Base-by-base conservation (phyloP, 2,888 invertebrate species). In the Artemia sinica region DNA sequence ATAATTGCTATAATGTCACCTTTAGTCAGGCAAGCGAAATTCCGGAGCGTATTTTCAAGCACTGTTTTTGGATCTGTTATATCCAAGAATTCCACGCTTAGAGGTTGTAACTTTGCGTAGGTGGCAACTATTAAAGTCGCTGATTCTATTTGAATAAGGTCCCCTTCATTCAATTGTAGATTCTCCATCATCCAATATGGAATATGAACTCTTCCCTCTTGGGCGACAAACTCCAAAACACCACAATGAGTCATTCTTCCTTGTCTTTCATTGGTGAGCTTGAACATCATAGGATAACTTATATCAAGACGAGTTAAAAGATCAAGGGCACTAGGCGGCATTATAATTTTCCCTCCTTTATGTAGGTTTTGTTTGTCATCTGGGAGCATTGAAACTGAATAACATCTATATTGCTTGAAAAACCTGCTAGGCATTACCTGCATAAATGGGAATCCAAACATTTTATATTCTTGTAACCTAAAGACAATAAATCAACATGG, bases 181-280 rank as follows among this genome's bases (percentile, higher is more conserved):
- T 96, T 95, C 51, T 87, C 84, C 95, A 96, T 95, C 94, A 96
- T 95, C 97, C 98, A 99, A 76, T 93, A 88, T n/a, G 98, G 98
- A 73, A 98, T 82, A 78, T 95, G 97, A 66, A 94, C 92, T 80
- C 89, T 90, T 49, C 96, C 97, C 79, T 99, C 98, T 77, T 97
- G 96, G 11, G 98, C 97, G 9, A 97, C 93, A 82, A 98, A 98
- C 79, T 98, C 98, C 72, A 98, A 78, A 0, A 98, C 97, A 74
- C 82, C 82, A 77, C 93, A 92, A 77, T 98, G 97, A 11, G 96
- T 95, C 50, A 86, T 82, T 71, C 93, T 83, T 72, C 86, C 86
- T 8, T 86, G 86, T 75, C 88, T 88, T 74, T 86, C 86, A 77
- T 96, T 96, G 49, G 86, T 89, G 51, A 98, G 80, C 77, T 95